A percentile compares a stretch with the other conserved stretches of the same genome.
Evolutionary conservation across 2,797 vertebrate genomes (phyloP).

Genomic region (Hemibagrus guttatus): DNA sequence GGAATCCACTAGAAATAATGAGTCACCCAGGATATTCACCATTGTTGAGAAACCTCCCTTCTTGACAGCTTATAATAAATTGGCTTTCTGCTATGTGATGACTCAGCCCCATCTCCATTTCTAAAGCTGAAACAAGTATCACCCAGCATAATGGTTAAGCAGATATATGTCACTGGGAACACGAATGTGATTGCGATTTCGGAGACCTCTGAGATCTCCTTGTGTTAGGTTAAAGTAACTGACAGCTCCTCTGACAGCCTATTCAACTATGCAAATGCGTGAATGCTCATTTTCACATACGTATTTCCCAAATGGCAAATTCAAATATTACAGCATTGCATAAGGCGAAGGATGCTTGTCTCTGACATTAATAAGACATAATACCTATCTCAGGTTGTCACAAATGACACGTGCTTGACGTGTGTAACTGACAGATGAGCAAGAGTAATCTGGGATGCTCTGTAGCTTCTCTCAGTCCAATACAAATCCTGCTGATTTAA

Average conservation of each 20-base stretch:
- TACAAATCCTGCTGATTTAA: neutral
- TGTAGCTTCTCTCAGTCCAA: neutral
- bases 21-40: neutral
- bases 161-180: constrained; percentile 18
- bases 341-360: constrained; percentile 2
- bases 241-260: constrained; percentile 31
- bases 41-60: constrained; percentile 20
- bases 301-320: constrained; percentile 16
- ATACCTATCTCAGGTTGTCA: constrained; percentile 18
- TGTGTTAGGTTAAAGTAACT: constrained; percentile 8
- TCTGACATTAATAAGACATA: constrained; percentile 26
- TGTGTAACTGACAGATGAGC: constrained; percentile 19
- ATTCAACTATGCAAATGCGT: constrained; percentile 37
- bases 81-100: constrained; percentile 19
- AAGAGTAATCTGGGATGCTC: neutral
- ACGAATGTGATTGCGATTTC: neutral
- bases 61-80: constrained; percentile 25
- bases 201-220: constrained; percentile 8
- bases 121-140: constrained; percentile 20
- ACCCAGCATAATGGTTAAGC: neutral
- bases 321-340: neutral
- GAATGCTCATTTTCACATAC: neutral
- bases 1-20: neutral
- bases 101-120: constrained; percentile 27
- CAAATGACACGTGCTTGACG: neutral